Conservation (phyloP, 2,888 invertebrate genomes). For the Dinocampus coccinellae region DNA sequence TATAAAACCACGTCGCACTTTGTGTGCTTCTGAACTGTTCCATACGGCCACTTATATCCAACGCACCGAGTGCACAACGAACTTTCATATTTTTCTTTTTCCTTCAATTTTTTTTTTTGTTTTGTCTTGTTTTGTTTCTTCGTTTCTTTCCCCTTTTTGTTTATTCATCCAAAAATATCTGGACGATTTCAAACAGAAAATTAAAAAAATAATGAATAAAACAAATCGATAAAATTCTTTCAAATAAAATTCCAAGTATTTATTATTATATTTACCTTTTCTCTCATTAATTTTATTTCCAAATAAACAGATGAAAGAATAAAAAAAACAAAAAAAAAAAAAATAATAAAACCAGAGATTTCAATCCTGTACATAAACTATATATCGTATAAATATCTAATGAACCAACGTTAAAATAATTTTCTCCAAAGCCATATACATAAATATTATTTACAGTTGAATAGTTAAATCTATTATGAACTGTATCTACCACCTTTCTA, state of each 20-base stretch:
- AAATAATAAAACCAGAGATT: too few species aligned
- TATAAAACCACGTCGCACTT: neutral
- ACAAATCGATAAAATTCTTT: neutral
- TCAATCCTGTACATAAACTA: neutral
- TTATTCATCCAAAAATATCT: neutral
- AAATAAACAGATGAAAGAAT: too few species aligned
- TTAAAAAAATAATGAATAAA: neutral
- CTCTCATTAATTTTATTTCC: too few species aligned
- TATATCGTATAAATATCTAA: neutral
- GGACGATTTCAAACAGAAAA: neutral
- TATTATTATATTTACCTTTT: too few species aligned
- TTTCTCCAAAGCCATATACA: neutral
- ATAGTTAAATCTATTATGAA: constrained; percentile 22
- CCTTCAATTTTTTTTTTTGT: too few species aligned
- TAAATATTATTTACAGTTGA: constrained; percentile 12
- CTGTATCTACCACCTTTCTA: constrained; percentile 30
- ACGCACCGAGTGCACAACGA: constrained; percentile 34
- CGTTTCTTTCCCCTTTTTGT: too few species aligned
- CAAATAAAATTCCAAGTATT: too few species aligned
- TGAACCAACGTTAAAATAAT: constrained; percentile 4
- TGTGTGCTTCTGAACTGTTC: constrained; percentile 53
- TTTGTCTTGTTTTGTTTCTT: too few species aligned
- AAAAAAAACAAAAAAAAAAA: neutral
- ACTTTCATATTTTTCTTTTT: constrained; percentile 32
- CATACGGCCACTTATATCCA: constrained; percentile 56